Conservation (phyloP, 2,113 vertebrate species). For the Stigmatopora nigra region DNA sequence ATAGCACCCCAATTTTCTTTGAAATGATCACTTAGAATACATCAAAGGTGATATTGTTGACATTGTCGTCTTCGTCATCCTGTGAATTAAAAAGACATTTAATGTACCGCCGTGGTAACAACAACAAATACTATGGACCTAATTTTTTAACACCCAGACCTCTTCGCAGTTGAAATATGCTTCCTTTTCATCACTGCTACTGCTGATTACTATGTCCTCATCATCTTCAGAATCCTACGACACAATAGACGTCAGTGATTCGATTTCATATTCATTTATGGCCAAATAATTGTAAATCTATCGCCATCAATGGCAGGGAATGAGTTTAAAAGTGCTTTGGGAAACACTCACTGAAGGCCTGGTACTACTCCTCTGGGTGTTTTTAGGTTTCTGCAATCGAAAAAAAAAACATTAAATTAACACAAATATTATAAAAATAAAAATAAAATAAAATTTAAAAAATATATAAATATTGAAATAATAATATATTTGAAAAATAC, state of each 20-base stretch:
- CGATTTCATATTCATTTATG: no score
- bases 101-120: neutral
- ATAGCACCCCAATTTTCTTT: neutral
- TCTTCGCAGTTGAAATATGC: neutral
- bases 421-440: no score
- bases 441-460: no score
- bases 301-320: no score
- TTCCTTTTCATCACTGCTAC: slow-evolving; percentile 28
- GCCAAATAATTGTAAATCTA: no score
- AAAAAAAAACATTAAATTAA: no score
- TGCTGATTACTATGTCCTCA: slow-evolving; percentile 25
- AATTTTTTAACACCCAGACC: slow-evolving; percentile 18
- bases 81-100: slow-evolving; percentile 9
- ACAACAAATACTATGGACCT: neutral
- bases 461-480: no score
- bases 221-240: slow-evolving; percentile 62
- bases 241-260: neutral
- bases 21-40: slow-evolving; percentile 16
- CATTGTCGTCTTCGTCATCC: neutral
- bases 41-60: slow-evolving; percentile 14
- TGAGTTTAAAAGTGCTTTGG: neutral
- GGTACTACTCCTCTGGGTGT: neutral
- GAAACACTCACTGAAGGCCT: neutral
- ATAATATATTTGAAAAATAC: no score
- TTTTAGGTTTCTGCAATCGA: neutral